phyloP scores from a whole-genome alignment of 2,888 invertebrate genomes.

The Acanthosepion esculentum region DNA sequence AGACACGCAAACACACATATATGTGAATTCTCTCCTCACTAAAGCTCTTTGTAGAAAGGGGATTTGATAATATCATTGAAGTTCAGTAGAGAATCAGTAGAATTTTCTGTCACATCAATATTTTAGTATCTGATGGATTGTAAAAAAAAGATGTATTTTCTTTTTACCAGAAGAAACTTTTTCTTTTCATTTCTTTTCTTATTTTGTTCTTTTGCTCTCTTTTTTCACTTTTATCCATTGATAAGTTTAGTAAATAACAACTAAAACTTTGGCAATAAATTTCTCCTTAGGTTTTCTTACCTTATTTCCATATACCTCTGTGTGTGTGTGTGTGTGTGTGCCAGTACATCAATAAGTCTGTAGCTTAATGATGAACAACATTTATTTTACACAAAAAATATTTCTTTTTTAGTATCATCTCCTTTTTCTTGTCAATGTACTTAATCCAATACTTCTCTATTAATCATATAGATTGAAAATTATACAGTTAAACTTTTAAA shows the following conservation, averaged over 20 bases:
- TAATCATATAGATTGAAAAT: too few relatives aligned
- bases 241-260: background rate
- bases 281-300: too few relatives aligned
- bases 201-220: background rate
- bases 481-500: too few relatives aligned
- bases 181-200: background rate
- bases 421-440: too few relatives aligned
- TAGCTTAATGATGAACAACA: too few relatives aligned
- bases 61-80: background rate
- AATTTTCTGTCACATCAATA: constrained; percentile 22
- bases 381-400: too few relatives aligned
- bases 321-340: too few relatives aligned
- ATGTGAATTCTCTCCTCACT: background rate
- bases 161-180: background rate
- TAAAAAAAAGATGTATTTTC: background rate
- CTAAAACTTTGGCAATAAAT: background rate
- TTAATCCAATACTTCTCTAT: too few relatives aligned
- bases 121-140: background rate
- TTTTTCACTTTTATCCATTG: background rate
- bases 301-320: background rate
- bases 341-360: too few relatives aligned
- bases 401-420: too few relatives aligned
- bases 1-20: constrained; percentile 8
- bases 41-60: background rate
- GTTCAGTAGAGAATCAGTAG: background rate